Evolutionary conservation across 1,140 invertebrate species (phyloP), one percentile per base, ranked within the genome.

Genomic region (Chironomus tepperi): DNA sequence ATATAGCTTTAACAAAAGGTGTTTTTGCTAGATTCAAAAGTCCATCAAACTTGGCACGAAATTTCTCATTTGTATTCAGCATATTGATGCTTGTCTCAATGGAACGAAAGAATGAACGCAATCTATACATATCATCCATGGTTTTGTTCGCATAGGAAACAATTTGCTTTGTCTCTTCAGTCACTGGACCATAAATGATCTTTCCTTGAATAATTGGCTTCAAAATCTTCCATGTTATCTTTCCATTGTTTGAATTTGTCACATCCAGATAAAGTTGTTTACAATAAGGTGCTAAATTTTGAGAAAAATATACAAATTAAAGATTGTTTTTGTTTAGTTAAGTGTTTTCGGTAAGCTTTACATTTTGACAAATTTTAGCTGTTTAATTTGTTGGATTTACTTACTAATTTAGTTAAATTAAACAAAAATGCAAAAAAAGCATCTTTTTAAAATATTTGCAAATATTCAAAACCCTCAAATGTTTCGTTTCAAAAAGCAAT

Each of bases 221-320:
- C 6, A 89, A 83, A 75, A 87, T 88, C 9, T 86, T 88, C 88
- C 89, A 89, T 18, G 89, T 81, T 15, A 90, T 87, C 77, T 89
- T 89, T 1, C 88, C 88, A 12, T 85, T 87, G 10, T 84, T 84
- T 77, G 88, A 85, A 3, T 79, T 82, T 0, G 86, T 80, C 0
- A 90, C 80, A 76, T 86, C 85, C 75, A 85, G 83, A 76, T 90
- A 89, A 1, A 88, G 81, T 0, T 86, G 83, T 19, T 85, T 85
- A 76, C 89, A 90, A 79, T 87, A 89, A 8, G 88, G 85, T 5
- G 86, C 88, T 89, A 77, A 0, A 77, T 78, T n/a, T 57, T 57
- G 8, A 57, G 47, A 57, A 57, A 57, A 57, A 57, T 15, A 57
- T 57, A 57, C 47, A 57, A 57, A 57, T 57, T 57, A 57, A 57